phyloP scores from a whole-genome alignment of 2,797 vertebrate genomes.

The Hypotaenidia okinawae region DNA sequence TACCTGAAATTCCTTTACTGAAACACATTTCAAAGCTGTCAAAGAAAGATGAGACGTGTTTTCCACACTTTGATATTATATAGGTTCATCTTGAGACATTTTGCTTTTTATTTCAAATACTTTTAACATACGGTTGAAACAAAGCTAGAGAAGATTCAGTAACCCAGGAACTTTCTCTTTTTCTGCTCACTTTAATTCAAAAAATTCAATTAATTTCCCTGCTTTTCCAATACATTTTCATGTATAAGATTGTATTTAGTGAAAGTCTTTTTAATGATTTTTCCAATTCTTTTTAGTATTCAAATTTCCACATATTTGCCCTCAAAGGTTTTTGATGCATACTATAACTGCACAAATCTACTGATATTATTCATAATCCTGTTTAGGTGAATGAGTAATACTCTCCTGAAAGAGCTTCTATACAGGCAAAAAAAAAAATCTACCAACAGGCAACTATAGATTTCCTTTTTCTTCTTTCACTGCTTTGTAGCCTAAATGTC shows the following conservation, averaged over 20 bases:
- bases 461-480: background rate
- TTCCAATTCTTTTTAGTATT: background rate
- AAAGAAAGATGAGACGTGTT: background rate
- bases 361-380: background rate
- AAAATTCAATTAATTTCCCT: background rate
- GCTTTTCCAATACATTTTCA: background rate
- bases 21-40: background rate
- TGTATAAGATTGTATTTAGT: background rate
- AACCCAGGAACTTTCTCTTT: background rate
- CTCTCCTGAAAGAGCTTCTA: background rate
- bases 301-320: background rate
- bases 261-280: background rate
- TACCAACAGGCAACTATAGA: fast-evolving
- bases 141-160: background rate
- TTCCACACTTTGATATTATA: background rate
- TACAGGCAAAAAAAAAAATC: background rate
- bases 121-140: background rate
- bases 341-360: background rate
- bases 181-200: background rate
- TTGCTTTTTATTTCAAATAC: background rate
- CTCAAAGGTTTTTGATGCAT: background rate
- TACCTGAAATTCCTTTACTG: background rate
- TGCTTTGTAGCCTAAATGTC: background rate
- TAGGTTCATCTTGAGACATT: background rate
- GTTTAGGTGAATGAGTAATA: background rate